These are phyloP conservation scores for Drosophila nr. perissopoda DNA, from an alignment of 2,888 invertebrate species.

Conservation along the genomic window DNA sequence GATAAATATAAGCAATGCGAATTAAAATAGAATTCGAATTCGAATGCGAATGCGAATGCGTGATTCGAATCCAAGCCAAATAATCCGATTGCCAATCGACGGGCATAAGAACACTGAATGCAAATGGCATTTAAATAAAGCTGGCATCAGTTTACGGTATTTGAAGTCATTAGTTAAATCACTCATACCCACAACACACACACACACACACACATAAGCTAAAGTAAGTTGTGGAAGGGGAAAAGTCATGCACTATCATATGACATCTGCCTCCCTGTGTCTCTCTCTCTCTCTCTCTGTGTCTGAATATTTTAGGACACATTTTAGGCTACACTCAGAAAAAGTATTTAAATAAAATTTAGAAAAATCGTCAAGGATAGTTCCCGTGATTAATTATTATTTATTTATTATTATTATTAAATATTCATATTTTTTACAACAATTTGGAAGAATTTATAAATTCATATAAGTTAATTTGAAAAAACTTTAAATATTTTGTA, in stretches of 20 bases:
- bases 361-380: neutral
- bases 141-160: neutral
- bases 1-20: slow-evolving; percentile 31
- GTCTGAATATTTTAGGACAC: neutral
- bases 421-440: too few relatives aligned
- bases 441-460: too few relatives aligned
- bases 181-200: neutral
- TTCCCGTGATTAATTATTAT: too few relatives aligned
- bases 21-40: slow-evolving; percentile 41
- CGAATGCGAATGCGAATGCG: slow-evolving; percentile 18
- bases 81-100: slow-evolving; percentile 45
- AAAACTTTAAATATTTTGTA: too few relatives aligned
- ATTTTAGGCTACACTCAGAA: neutral
- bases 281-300: too few relatives aligned
- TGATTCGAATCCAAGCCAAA: slow-evolving; percentile 15
- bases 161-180: slow-evolving; percentile 4
- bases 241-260: neutral
- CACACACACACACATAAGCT: neutral
- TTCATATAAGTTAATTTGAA: too few relatives aligned
- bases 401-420: too few relatives aligned
- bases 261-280: neutral
- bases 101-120: slow-evolving; percentile 40
- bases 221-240: neutral
- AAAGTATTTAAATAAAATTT: neutral
- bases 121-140: slow-evolving; percentile 28